A percentile compares a stretch with the other conserved stretches of the same genome.
Evolutionary conservation across 2,888 invertebrate species (phyloP).

Genomic region (Steromphala cineraria): DNA sequence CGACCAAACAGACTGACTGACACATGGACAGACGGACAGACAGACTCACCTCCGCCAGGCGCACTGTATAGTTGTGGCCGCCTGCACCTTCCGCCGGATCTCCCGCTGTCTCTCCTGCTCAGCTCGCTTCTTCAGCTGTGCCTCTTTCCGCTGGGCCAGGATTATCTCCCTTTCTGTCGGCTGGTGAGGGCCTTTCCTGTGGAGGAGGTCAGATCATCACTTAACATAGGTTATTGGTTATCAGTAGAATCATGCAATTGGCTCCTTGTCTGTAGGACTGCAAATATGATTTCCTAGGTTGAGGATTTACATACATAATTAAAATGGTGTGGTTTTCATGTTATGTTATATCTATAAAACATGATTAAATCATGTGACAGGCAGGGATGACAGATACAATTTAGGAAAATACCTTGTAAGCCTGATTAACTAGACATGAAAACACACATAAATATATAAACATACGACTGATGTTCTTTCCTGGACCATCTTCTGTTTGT

Average conservation of each 20-base stretch:
- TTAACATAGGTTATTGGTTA: too few species aligned
- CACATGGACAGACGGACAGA: background rate
- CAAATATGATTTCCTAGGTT: too few species aligned
- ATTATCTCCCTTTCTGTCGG: conserved; percentile 22
- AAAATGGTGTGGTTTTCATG: too few species aligned
- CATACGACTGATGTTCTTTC: background rate
- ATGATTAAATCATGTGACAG: too few species aligned
- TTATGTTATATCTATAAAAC: too few species aligned
- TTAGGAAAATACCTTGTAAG: background rate
- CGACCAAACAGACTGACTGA: too few species aligned
- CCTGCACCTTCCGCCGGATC: conserved; percentile 58
- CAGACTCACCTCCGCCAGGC: conserved; percentile 66
- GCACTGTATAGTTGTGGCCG: conserved; percentile 66
- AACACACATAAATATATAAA: background rate
- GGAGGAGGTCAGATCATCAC: background rate
- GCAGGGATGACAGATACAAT: too few species aligned
- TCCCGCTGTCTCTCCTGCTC: conserved; percentile 56
- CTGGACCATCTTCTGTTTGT: background rate
- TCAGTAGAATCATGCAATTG: too few species aligned
- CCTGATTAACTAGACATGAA: background rate
- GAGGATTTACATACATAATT: too few species aligned
- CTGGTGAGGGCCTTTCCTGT: conserved; percentile 21
- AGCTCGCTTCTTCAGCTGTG: conserved; percentile 43
- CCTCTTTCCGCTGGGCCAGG: conserved; percentile 26
- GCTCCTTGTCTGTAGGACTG: too few species aligned